Evolutionary conservation across 2,888 invertebrate species (phyloP), one percentile per base, ranked within the genome.

Genomic region (Mesorhabditis belari): DNA sequence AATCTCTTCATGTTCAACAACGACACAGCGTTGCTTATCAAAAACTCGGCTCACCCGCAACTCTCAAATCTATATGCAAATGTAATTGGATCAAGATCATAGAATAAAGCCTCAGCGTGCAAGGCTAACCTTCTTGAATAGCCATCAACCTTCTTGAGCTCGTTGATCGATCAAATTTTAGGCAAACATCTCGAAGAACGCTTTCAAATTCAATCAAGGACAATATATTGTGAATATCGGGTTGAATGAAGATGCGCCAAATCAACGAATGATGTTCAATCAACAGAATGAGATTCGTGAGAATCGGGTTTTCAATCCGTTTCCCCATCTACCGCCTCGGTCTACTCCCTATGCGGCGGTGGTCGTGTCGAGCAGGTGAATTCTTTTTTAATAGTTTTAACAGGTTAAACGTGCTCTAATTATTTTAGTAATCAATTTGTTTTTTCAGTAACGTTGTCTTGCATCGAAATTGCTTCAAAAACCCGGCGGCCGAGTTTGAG

Each of bases 321-420:
- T 90, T 82, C 86, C 87, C 0, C 86, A 87, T 71, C 82, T 96
- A 50, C 89, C 89, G 74, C 92, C 96, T 0, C 86, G 98, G 74
- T 92, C 91, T 65, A 86, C 90, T 70, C 94, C 95, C 0, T 90
- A 94, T 1, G 96, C 95, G 0, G 89, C 92, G 0, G 86, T 96
- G 44, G 91, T 94, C 0, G 86, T 96, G 23, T 90, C 91, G 0
- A 77, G 77, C 65, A 74, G 71, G 68, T 70, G 50, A n/a, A n/a
- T n/a, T n/a, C n/a, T n/a, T n/a, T n/a, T n/a, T n/a, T n/a, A n/a
- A n/a, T n/a, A n/a, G n/a, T n/a, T n/a, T n/a, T n/a, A n/a, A 21
- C 44, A 35, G n/a, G 44, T n/a, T 17, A 35, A 35, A 35, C n/a
- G n/a, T 35, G 12, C 44, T 35, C 44, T n/a, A 17, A 1, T 17